Evolutionary conservation across 2,797 vertebrate species (phyloP).

Genomic region (Rhynchonycteris naso): DNA sequence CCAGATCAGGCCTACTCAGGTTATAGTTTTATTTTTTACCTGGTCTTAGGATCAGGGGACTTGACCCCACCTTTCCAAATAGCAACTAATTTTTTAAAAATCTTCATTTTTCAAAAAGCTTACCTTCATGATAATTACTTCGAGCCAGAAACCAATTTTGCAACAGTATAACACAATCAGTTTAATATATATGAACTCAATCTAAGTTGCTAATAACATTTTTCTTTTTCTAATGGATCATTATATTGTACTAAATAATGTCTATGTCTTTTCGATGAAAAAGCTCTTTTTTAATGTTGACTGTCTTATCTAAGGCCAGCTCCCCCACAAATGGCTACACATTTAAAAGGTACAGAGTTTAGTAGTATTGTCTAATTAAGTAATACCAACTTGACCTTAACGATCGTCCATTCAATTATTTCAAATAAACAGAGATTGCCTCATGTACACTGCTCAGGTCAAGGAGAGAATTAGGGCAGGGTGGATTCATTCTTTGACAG

Average conservation of each 20-base stretch:
- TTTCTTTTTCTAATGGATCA: not conserved
- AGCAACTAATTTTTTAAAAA: not conserved
- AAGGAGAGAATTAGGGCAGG: not conserved
- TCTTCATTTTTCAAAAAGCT: not conserved
- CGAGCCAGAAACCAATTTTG: not conserved
- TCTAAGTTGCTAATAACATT: not conserved
- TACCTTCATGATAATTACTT: not conserved
- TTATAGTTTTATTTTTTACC: not conserved
- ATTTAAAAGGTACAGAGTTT: not conserved
- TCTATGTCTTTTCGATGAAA: not conserved
- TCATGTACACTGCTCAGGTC: not conserved
- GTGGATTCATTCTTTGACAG: not conserved
- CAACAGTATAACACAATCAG: not conserved
- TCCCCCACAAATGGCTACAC: not conserved
- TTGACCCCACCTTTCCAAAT: not conserved
- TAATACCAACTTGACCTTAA: not conserved
- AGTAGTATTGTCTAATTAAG: not conserved
- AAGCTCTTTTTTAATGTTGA: constrained; percentile 9
- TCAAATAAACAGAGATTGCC: not conserved
- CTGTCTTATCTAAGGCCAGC: constrained; percentile 1
- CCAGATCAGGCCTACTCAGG: not conserved
- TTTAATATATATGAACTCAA: constrained; percentile 21
- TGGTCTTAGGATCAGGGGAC: not conserved
- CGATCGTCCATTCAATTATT: not conserved
- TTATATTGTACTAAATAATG: not conserved